These are phyloP conservation scores for Leptopilina boulardi DNA, from an alignment of 1,140 invertebrate genomes.

Conservation along the genomic window DNA sequence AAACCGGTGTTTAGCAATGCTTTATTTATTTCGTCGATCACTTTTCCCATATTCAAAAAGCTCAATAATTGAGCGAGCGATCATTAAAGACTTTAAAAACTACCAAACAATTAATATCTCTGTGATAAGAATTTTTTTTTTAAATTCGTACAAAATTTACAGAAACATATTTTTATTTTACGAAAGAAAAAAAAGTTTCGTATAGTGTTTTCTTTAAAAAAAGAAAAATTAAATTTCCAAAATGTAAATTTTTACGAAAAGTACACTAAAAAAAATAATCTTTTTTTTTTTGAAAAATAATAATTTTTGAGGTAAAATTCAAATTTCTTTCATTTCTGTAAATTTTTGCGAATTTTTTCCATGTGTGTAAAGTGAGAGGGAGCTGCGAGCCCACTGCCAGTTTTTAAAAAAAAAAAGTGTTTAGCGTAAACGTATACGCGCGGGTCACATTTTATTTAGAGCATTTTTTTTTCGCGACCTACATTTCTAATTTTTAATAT, in stretches of 20 bases:
- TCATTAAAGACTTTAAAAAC: slow-evolving; percentile 35
- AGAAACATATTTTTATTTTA: not conserved
- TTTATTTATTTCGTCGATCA: too few species aligned
- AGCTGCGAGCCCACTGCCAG: slow-evolving; percentile 69
- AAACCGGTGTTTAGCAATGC: too few species aligned
- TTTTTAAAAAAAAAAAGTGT: slow-evolving; percentile 59
- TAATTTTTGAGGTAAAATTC: too few species aligned
- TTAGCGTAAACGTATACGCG: not conserved
- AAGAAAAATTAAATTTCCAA: too few species aligned
- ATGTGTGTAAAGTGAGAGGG: slow-evolving; percentile 19
- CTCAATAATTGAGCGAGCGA: slow-evolving; percentile 10
- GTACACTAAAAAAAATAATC: too few species aligned
- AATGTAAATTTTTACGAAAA: too few species aligned
- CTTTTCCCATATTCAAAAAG: not conserved
- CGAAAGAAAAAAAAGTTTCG: too few species aligned
- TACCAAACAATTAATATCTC: slow-evolving; percentile 68
- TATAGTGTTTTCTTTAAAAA: too few species aligned
- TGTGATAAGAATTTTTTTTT: slow-evolving; percentile 70
- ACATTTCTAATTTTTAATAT: too few species aligned
- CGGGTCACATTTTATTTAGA: not conserved
- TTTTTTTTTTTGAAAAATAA: too few species aligned
- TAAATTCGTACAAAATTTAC: slow-evolving; percentile 49
- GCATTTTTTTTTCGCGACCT: too few species aligned
- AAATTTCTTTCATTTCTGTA: too few species aligned
- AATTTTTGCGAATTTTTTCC: not conserved